Evolutionary conservation across 1,140 invertebrate species (phyloP).

Genomic region (Diprion similis): DNA sequence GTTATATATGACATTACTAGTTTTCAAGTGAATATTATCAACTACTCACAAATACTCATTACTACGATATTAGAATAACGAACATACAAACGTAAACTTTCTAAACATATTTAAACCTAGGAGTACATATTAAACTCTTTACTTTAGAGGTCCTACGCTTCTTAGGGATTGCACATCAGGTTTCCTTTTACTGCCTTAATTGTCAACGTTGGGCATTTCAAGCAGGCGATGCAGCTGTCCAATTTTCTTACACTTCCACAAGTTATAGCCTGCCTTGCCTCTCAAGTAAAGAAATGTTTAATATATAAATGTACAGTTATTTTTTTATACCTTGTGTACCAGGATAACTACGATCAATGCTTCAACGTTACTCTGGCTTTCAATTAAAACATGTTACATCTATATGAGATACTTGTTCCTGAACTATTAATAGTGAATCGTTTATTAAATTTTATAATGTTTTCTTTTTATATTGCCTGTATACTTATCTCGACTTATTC

Average conservation of each 20-base stretch:
- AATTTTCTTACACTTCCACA: too few relatives aligned
- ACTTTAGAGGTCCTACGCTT: not conserved
- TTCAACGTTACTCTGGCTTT: conserved; percentile 2
- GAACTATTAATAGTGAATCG: conserved; percentile 35
- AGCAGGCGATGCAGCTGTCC: too few relatives aligned
- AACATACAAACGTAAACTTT: conserved; percentile 2
- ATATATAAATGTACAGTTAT: conserved; percentile 13
- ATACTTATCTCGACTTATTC: too few relatives aligned
- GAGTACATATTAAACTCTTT: not conserved
- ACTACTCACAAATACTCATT: not conserved
- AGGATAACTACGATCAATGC: not conserved
- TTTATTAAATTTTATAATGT: not conserved
- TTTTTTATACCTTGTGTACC: conserved; percentile 10
- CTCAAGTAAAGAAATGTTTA: conserved; percentile 3
- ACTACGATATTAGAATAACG: not conserved
- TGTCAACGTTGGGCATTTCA: too few relatives aligned
- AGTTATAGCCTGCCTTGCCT: not conserved
- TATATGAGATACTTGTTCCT: conserved; percentile 34
- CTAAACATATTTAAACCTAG: conserved; percentile 2
- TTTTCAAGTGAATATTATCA: not conserved
- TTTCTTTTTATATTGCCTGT: not conserved
- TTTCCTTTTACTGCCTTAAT: too few relatives aligned
- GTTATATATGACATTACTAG: not conserved
- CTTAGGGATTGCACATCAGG: too few relatives aligned
- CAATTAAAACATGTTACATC: conserved; percentile 24